phyloP scores from a whole-genome alignment of 92 coral and sea anemone species.

The Ricordea florida region DNA sequence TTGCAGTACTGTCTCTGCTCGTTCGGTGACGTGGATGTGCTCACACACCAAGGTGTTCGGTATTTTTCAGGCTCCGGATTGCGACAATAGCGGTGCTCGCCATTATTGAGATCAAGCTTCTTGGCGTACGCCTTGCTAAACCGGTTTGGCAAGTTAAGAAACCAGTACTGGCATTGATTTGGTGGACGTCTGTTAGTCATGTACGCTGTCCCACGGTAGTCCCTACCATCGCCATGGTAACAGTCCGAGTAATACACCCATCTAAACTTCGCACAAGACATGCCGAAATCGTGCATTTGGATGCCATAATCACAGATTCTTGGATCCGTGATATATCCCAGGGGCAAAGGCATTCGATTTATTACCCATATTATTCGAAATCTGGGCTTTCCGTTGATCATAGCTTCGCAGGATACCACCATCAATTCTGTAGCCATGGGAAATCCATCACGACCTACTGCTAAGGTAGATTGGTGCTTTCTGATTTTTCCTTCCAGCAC shows the following conservation, averaged over 20 bases:
- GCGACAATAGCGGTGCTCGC: slow-evolving; percentile 58
- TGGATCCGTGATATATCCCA: slow-evolving; percentile 97
- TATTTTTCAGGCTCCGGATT: slow-evolving; percentile 19
- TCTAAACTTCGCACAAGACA: slow-evolving; percentile 62
- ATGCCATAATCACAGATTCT: slow-evolving; percentile 58
- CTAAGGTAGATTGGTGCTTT: slow-evolving; percentile 42
- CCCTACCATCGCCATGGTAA: slow-evolving; percentile 69
- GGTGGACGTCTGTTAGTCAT: slow-evolving; percentile 8
- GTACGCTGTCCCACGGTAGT: slow-evolving; percentile 63
- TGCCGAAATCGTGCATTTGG: neutral
- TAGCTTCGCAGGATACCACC: slow-evolving; percentile 63
- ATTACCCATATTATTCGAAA: slow-evolving; percentile 65
- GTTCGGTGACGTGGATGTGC: slow-evolving; percentile 27
- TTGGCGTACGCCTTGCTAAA: slow-evolving; percentile 40
- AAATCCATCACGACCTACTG: slow-evolving; percentile 53
- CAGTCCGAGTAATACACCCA: slow-evolving; percentile 79
- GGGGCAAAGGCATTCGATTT: slow-evolving; percentile 82
- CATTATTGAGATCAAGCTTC: slow-evolving; percentile 11
- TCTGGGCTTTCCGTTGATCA: slow-evolving; percentile 32
- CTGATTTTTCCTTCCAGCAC: slow-evolving; percentile 35
- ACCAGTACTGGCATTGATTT: slow-evolving; percentile 62
- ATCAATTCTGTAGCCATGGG: slow-evolving; percentile 59
- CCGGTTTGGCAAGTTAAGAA: neutral
- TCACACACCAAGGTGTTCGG: slow-evolving; percentile 76
- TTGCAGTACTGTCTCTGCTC: slow-evolving; percentile 48